These are phyloP conservation scores for Epizoanthus illoricatus DNA, from an alignment of 92 coral and sea anemone species.

Conservation along the genomic window DNA sequence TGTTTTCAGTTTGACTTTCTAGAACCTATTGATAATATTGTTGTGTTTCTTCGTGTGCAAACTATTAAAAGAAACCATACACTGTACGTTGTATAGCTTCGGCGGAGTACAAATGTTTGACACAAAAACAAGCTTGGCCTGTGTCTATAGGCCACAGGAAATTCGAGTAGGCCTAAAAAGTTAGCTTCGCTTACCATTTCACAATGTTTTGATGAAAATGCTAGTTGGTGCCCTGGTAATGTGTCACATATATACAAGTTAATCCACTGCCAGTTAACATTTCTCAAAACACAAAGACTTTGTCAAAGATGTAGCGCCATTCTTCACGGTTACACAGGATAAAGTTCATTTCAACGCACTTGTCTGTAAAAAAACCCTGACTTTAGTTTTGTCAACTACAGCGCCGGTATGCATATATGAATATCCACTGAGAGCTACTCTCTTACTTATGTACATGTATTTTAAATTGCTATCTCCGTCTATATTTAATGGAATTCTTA, in stretches of 20 bases:
- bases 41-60: not conserved
- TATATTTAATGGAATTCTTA: constrained; percentile 97
- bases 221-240: not conserved
- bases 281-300: not conserved
- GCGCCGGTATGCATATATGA: constrained; percentile 96
- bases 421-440: constrained; percentile 68
- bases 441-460: constrained; percentile 86
- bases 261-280: not conserved
- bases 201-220: not conserved
- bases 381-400: constrained; percentile 64
- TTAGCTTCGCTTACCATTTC: constrained; percentile 17
- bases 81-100: not conserved
- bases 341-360: too few relatives aligned
- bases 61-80: constrained; percentile 5
- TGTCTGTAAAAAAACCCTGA: not conserved
- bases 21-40: constrained; percentile 32
- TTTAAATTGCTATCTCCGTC: constrained; percentile 73
- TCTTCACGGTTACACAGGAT: not conserved
- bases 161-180: not conserved
- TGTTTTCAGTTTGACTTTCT: constrained; percentile 31
- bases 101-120: not conserved
- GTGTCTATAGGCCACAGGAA: not conserved
- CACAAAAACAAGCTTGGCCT: not conserved
- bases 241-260: not conserved
- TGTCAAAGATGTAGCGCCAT: not conserved